Evolutionary conservation across 2,113 vertebrate genomes (phyloP).

Genomic region (Pavo muticus): DNA sequence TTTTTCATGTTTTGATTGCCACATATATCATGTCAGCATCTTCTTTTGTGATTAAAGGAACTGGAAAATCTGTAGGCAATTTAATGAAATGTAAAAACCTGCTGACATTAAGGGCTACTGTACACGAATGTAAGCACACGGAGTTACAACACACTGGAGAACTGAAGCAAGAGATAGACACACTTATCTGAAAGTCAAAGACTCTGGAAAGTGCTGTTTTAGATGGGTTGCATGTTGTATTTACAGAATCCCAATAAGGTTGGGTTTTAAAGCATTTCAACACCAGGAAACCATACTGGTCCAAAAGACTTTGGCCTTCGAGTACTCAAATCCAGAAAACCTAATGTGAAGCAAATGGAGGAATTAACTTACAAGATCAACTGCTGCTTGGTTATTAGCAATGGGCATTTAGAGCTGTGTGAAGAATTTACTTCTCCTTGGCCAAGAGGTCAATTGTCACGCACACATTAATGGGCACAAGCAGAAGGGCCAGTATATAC

Average conservation of each 20-base stretch:
- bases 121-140: not conserved
- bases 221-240: rapidly evolving
- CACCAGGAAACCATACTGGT: rapidly evolving
- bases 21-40: not conserved
- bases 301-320: not conserved
- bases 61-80: not conserved
- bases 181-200: not conserved
- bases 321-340: not conserved
- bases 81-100: not conserved
- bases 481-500: not conserved
- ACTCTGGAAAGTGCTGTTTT: not conserved
- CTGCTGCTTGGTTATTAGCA: not conserved
- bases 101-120: not conserved
- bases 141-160: not conserved
- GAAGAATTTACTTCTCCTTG: not conserved
- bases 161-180: not conserved
- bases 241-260: not conserved
- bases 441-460: not conserved
- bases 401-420: not conserved
- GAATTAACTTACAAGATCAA: not conserved
- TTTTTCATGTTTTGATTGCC: not conserved
- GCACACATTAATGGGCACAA: not conserved
- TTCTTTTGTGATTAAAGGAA: not conserved
- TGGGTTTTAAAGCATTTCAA: not conserved
- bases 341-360: rapidly evolving